Evolutionary conservation across 2,113 vertebrate genomes (phyloP), one percentile per base, ranked within the genome.

Genomic region (Copsychus sechellarum): DNA sequence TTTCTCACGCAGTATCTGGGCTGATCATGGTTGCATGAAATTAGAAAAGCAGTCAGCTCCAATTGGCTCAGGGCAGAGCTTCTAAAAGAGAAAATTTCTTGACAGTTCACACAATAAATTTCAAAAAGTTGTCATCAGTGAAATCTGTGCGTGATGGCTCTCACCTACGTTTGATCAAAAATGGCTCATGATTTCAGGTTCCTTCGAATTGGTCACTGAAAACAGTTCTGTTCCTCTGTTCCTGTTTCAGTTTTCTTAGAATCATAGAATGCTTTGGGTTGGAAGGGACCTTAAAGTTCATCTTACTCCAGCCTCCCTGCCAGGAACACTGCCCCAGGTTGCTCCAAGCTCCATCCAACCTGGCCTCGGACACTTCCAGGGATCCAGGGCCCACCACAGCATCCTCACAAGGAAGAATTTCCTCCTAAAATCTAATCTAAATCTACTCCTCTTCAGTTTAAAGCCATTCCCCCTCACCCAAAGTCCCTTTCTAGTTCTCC

Each of bases 261-360:
- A 45, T 58, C 28, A 45, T 4, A 9, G 23, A 51, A 66, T 58
- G 4, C 1, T 45, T 73, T 73, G 67, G 5, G 7, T 28, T 45
- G 23, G 36, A 66, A 81, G 12, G 23, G 6, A 17, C 19, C 5
- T 17, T 51, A n/a, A 58, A 51, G 4, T 2, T 20, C 10, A 51
- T 5, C 7, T 25, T 7, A 29, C 19, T 66, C 28, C 5, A 45
- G 12, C 47, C 5, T 25, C 14, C 21, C 25, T 36, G 31, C 31
- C 8, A 22, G 26, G 53, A 22, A 19, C 12, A 67, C 14, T 22
- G 2, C 3, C 33, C 15, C 67, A 73, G 18, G 8, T 0, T 66
- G 15, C 7, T 58, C 43, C 23, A 51, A 81, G 7, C 7, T 10
- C 20, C 0, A 0, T 66, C 33, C 60, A 73, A 0, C 17, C 31